Evolutionary conservation across 2,113 vertebrate genomes (phyloP), one percentile per base, ranked within the genome.

Genomic region (Pituophis catenifer): DNA sequence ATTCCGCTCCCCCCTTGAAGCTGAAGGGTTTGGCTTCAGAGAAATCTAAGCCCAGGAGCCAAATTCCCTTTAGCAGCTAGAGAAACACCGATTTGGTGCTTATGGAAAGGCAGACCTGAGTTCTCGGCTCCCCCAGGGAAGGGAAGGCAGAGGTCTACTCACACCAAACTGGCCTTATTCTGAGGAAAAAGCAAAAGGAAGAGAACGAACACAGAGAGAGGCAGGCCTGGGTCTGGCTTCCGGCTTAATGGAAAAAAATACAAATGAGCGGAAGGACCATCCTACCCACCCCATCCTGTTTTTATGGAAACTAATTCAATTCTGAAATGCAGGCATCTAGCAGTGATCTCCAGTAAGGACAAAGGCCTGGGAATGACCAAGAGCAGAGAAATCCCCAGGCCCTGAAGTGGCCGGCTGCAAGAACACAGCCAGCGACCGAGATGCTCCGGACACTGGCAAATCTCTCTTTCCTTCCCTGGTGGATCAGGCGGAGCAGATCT

Each of bases 251-350:
- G 97, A 91, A 93, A 88, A 91, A 75, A 89, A 89, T 86, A 91
- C 53, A 3, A 89, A 90, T 33, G 15, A 81, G 33, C 12, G 19
- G 2, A 59, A 15, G 50, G 7, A 23, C 85, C 2, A 23, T 92
- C 81, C 95, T 93, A 33, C 94, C 96, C 91, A 15, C 94, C 26
- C 1, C 95, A 97, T 98, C 97, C 98, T 98, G 97, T 98, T 98
- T 98, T 97, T 93, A 94, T 97, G 97, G 97, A 98, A 98, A 97
- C 81, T 93, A 50, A 96, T 93, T 91, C n/a, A 1, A 2, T 90
- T 91, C 91, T 15, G 21, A 89, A 91, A n/a, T 44, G 59, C 95
- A 54, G 93, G 57, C 4, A 17, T 94, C 91, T 0, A 21, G 24
- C 29, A 59, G 0, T 92, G 52, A 89, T 95, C 90, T 59, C 0